phyloP scores from a whole-genome alignment of 2,888 invertebrate species.

The Drosophila tanythrix region DNA sequence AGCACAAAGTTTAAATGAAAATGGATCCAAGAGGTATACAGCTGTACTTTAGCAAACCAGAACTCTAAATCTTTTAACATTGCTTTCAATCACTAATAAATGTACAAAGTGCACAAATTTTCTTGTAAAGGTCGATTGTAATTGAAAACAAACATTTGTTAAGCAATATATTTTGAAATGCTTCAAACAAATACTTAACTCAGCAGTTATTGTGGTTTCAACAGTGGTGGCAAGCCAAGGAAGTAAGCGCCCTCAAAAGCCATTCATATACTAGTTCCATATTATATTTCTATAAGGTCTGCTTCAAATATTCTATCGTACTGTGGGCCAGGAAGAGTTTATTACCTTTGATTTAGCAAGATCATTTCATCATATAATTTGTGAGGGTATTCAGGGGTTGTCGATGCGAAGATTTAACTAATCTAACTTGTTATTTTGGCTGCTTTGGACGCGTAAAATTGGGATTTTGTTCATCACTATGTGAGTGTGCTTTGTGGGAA shows the following conservation, averaged over 20 bases:
- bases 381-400: slow-evolving; percentile 17
- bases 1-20: background rate
- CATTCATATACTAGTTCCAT: background rate
- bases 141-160: background rate
- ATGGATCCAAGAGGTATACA: background rate
- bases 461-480: slow-evolving; percentile 1
- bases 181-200: background rate
- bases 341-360: background rate
- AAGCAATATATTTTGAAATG: background rate
- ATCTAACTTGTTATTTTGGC: slow-evolving; percentile 28
- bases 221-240: background rate
- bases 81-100: background rate
- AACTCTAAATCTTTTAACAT: background rate
- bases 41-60: background rate
- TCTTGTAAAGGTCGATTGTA: background rate
- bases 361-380: background rate
- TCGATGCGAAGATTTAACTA: background rate
- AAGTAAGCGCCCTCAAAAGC: background rate
- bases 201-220: background rate
- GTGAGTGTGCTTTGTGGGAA: slow-evolving; percentile 9
- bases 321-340: background rate
- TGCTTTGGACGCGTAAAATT: slow-evolving; percentile 18
- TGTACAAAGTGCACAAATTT: background rate
- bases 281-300: background rate
- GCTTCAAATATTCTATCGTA: background rate